Conservation (phyloP, 2,113 vertebrate species). For the Ceyx cyanopectus region DNA sequence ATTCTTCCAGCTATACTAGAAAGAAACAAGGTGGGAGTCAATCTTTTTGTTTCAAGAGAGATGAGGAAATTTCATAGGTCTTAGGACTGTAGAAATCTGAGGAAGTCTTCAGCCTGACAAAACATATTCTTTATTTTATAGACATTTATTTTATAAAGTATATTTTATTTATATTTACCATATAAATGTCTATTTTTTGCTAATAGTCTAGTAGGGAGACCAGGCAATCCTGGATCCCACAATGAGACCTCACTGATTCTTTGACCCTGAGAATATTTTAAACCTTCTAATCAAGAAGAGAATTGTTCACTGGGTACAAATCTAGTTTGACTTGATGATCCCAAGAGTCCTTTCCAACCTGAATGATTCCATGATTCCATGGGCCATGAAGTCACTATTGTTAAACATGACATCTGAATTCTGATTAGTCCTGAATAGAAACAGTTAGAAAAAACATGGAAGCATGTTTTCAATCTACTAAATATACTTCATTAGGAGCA, state of each 20-base stretch:
- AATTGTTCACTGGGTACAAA: not conserved
- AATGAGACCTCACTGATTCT: not conserved
- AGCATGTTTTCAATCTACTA: no score
- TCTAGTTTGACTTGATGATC: not conserved
- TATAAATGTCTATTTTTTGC: not conserved
- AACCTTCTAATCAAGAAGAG: not conserved
- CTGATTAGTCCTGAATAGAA: not conserved
- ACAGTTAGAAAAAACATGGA: not conserved
- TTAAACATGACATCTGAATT: not conserved
- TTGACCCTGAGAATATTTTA: not conserved
- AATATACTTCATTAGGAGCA: not conserved
- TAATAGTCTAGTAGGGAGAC: not conserved
- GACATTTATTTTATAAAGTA: not conserved
- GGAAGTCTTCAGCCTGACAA: not conserved
- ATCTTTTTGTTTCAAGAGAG: not conserved
- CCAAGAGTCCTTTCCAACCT: no score
- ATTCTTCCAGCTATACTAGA: not conserved
- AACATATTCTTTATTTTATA: not conserved
- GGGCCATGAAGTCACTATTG: not conserved
- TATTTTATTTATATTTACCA: not conserved
- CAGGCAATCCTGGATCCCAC: not conserved
- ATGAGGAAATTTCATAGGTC: not conserved
- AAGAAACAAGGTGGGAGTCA: not conserved
- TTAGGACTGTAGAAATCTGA: not conserved
- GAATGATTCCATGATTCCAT: not conserved